Evolutionary conservation across 2,888 invertebrate species (phyloP).

Genomic region (Cephonodes hylas): DNA sequence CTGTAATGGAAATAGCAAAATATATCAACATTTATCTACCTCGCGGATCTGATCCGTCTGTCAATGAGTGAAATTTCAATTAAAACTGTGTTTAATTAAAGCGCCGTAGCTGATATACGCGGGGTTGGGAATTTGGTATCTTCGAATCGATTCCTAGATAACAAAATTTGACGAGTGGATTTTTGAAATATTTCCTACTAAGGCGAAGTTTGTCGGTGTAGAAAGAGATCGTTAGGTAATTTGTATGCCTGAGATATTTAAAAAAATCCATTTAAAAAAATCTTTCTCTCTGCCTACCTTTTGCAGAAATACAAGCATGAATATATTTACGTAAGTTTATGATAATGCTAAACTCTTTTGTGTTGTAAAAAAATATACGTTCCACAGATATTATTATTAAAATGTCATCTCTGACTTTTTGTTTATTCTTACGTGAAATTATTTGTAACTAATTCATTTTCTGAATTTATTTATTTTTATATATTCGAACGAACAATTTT

Average conservation of each 20-base stretch:
- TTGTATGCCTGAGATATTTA: no score
- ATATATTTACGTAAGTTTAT: no score
- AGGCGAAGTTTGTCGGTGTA: no score
- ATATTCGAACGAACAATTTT: no score
- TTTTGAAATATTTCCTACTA: no score
- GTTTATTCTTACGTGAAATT: background rate
- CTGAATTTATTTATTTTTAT: no score
- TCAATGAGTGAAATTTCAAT: conserved; percentile 24
- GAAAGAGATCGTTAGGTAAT: no score
- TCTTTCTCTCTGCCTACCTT: no score
- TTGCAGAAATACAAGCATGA: no score
- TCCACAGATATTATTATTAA: background rate
- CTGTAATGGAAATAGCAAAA: conserved; percentile 18
- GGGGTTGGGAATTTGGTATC: background rate
- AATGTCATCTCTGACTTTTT: background rate
- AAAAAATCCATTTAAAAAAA: no score
- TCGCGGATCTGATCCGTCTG: conserved; percentile 20
- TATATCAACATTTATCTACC: conserved; percentile 29
- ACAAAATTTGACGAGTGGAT: no score
- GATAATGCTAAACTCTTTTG: background rate
- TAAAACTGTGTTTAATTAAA: conserved; percentile 11
- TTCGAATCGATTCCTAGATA: no score
- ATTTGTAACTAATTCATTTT: background rate
- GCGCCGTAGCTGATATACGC: background rate
- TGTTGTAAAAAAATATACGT: background rate